Conservation (phyloP, 1,140 invertebrate genomes). For the Chlorops oryzae region DNA sequence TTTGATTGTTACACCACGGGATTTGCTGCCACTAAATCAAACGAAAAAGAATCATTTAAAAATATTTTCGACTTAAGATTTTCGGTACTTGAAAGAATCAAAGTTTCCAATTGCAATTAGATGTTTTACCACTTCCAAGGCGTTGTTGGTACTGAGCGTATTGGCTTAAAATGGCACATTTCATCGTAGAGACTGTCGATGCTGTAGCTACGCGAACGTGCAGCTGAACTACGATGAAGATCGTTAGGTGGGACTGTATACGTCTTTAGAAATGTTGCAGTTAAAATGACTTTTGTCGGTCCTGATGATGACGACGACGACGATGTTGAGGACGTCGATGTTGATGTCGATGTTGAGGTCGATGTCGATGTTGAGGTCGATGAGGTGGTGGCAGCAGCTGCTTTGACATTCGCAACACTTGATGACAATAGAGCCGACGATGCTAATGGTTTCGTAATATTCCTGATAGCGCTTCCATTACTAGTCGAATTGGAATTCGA, state of each 20-base stretch:
- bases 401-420: constrained; percentile 3
- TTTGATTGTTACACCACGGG: constrained; percentile 9
- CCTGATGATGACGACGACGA: neutral
- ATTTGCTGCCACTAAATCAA: constrained; percentile 15
- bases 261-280: constrained; percentile 23
- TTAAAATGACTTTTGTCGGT: constrained; percentile 1
- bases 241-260: constrained; percentile 31
- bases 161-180: constrained; percentile 57
- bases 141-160: constrained; percentile 51
- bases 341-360: neutral
- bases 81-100: neutral
- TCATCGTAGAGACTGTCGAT: constrained; percentile 56
- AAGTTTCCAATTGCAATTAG: neutral
- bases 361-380: constrained; percentile 1
- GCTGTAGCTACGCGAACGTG: constrained; percentile 45
- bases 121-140: constrained; percentile 37
- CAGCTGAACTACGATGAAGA: constrained; percentile 33
- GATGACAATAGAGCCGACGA: constrained; percentile 1
- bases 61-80: too few relatives aligned
- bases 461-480: too few relatives aligned
- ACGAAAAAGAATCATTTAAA: too few relatives aligned
- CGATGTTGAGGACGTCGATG: neutral
- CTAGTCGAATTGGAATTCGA: neutral
- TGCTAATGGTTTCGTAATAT: too few relatives aligned
- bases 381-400: neutral